Base-by-base conservation (phyloP, 1,140 invertebrate species). In the Drosophila sp. region DNA sequence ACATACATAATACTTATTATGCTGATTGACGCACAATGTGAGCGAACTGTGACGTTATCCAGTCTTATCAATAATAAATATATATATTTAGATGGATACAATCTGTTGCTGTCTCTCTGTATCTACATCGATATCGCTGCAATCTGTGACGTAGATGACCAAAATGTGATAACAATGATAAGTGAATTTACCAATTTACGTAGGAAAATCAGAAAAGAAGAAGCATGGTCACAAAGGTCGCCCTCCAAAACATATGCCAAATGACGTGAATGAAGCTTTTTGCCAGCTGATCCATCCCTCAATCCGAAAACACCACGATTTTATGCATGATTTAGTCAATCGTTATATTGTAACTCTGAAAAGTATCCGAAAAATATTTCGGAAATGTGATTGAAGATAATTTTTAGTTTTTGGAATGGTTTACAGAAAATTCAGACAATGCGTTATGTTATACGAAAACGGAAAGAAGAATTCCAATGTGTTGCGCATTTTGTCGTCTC, bases 11-110 rank as follows among this genome's bases (percentile, higher is more conserved):
- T 17, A 57, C 47, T 68, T 82, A 82, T 79, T 82, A 86, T 81
- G 68, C 63, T 81, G 76, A 86, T 86, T 86, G 82, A 86, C 82
- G 75, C 75, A 78, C 75, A 78, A 41, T 66, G 57, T 72, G 61
- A 38, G 61, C 30, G 25, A 32, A 57, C 68, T 66, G 68, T 78
- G 75, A 78, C 75, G 74, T 58, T 60, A 41, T 63, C 73, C 33
- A 32, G 61, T 65, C 62, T 78, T 78, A 78, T 77, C 75, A 56
- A 4, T 25, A 4, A 55, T 55, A 47, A 27, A 72, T 44, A 47
- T 32, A 60, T 63, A 17, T 60, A 32, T 60, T 64, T 47, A 76
- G 23, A 61, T 70, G 57, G 10, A 58, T 47, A 44, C 33, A 50
- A 77, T 68, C 44, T 27, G 44, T 50, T 23, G 7, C 7, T 70